phyloP scores from a whole-genome alignment of 2,888 invertebrate species.

The Andrena bicolor region DNA sequence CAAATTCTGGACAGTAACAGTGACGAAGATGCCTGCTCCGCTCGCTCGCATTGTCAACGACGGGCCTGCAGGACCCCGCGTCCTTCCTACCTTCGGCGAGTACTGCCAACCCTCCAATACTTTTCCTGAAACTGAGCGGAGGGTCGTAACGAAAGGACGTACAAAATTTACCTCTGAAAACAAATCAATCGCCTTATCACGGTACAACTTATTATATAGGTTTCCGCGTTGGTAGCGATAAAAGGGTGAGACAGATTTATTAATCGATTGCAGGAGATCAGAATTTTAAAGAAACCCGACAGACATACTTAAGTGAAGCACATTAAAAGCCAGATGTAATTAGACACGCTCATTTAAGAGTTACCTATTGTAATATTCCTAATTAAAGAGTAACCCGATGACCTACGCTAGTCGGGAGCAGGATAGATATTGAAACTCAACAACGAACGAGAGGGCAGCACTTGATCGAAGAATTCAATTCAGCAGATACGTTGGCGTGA shows the following conservation, averaged over 20 bases:
- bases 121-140: not conserved
- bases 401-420: conserved; percentile 2
- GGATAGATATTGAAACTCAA: not conserved
- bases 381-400: not conserved
- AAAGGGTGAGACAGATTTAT: no score
- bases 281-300: not conserved
- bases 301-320: not conserved
- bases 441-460: not conserved
- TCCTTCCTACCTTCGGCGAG: not conserved
- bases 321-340: not conserved
- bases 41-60: conserved; percentile 25
- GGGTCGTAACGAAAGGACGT: not conserved
- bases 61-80: conserved; percentile 30
- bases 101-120: not conserved
- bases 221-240: no score
- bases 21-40: conserved; percentile 22
- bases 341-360: not conserved
- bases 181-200: conserved; percentile 29
- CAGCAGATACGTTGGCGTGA: no score
- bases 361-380: not conserved
- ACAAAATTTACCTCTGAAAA: conserved; percentile 21
- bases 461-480: no score
- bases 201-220: not conserved
- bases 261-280: no score
- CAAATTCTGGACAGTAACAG: conserved; percentile 51